Evolutionary conservation across 2,797 vertebrate genomes (phyloP), one percentile per base, ranked within the genome.

Genomic region (Nannoperca obscura): DNA sequence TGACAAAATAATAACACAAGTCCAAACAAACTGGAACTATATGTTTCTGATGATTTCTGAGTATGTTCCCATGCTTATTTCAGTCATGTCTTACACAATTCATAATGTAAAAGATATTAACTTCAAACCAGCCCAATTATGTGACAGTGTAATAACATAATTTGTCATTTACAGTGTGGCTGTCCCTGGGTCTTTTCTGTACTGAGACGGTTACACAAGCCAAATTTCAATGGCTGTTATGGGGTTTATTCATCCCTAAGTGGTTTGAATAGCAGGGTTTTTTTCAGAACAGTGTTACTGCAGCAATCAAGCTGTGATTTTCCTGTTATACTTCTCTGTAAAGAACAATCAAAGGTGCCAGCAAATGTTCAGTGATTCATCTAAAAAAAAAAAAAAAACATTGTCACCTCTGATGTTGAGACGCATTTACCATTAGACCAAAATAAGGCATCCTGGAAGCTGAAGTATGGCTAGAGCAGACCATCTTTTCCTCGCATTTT

Each of bases 291-390:
- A 38, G n/a, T 61, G 72, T 81, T 63, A 50, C 47, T 27, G 52
- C 67, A 73, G 66, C 78, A 63, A 78, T 84, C 71, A 81, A 79
- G 64, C 68, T 36, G 61, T 14, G 65, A 74, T 57, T 84, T 74
- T 74, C 22, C 40, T 27, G 62, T 79, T 63, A 61, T 30, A 34
- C 52, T 2, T 12, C 54, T 55, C 66, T 24, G n/a, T 44, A 71
- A 66, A 80, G 10, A 81, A 64, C 36, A 65, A 68, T 67, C 63
- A 46, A 27, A 66, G 80, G 49, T 74, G 66, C 46, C 4, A 3
- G 62, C 49, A 17, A 66, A 80, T 55, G 68, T 9, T 13, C 49
- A 59, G 52, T 42, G 30, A 0, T 71, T 76, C 19, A 5, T 67
- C 76, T 58, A 2, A 22, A 42, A 10, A 64, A 36, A 42, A 50